phyloP scores from a whole-genome alignment of 2,888 invertebrate genomes.

The Halictus ligatus region DNA sequence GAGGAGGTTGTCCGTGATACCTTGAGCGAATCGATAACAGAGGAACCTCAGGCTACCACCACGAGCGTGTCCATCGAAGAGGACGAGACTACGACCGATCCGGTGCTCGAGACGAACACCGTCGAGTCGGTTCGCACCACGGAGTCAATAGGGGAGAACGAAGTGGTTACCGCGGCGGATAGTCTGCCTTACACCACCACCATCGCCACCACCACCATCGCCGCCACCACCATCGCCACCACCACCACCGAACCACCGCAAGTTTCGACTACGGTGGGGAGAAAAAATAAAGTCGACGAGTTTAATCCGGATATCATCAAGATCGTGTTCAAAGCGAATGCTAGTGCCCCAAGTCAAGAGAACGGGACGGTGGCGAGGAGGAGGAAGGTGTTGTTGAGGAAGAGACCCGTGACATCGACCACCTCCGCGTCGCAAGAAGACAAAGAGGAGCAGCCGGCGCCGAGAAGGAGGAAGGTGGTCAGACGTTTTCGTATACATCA shows the following conservation, averaged over 20 bases:
- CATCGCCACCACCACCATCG: background rate
- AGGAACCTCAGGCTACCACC: background rate
- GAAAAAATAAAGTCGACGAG: background rate
- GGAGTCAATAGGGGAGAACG: slow-evolving; percentile 33
- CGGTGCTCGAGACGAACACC: slow-evolving; percentile 29
- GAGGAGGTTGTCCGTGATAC: background rate
- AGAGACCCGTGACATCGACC: slow-evolving; percentile 62
- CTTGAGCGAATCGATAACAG: background rate
- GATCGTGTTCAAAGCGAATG: slow-evolving; percentile 20
- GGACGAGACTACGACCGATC: background rate
- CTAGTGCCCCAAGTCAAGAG: background rate
- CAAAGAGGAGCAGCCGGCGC: slow-evolving; percentile 23
- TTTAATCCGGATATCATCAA: slow-evolving; percentile 29
- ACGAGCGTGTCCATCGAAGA: background rate
- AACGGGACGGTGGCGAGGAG: slow-evolving; percentile 44
- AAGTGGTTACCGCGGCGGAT: slow-evolving; percentile 10
- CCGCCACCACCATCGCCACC: background rate
- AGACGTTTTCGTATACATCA: slow-evolving; percentile 73
- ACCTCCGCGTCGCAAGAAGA: slow-evolving; percentile 32
- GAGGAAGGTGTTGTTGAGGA: slow-evolving; percentile 72
- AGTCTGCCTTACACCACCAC: background rate
- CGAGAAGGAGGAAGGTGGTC: slow-evolving; percentile 75
- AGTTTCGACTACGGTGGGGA: background rate
- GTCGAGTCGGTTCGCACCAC: slow-evolving; percentile 10
- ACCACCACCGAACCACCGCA: background rate